Evolutionary conservation across 2,113 vertebrate genomes (phyloP).

Genomic region (Scomber japonicus): DNA sequence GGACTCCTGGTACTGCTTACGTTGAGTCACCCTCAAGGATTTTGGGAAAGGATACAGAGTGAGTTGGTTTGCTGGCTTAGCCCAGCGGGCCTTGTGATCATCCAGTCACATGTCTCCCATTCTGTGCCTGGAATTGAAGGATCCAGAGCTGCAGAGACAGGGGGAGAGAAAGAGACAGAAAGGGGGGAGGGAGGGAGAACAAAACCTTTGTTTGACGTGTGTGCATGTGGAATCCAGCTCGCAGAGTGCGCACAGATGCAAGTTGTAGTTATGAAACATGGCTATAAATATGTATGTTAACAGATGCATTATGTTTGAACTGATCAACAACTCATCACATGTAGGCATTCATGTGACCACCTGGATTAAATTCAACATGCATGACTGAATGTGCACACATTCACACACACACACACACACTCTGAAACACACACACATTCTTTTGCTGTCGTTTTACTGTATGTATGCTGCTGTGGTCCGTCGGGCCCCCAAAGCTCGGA

Average conservation of each 20-base stretch:
- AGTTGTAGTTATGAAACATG: slow-evolving; percentile 1
- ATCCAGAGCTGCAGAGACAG: slow-evolving; percentile 40
- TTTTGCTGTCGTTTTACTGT: slow-evolving; percentile 21
- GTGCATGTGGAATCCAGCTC: slow-evolving; percentile 16
- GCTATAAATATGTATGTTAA: slow-evolving; percentile 32
- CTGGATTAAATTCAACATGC: slow-evolving; percentile 56
- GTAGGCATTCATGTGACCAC: slow-evolving; percentile 55
- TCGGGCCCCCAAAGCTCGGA: slow-evolving; percentile 61
- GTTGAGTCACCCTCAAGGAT: slow-evolving; percentile 65
- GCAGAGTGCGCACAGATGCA: slow-evolving; percentile 7
- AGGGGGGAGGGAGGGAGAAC: slow-evolving; percentile 1
- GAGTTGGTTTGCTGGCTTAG: slow-evolving; percentile 45
- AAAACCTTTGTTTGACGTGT: slow-evolving; percentile 22
- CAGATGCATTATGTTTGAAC: slow-evolving; percentile 45
- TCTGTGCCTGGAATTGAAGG: slow-evolving; percentile 45
- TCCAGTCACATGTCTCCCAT: slow-evolving; percentile 76
- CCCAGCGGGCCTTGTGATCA: slow-evolving; percentile 68
- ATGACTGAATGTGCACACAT: slow-evolving; percentile 34
- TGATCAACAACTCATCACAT: slow-evolving; percentile 16
- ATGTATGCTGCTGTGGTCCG: slow-evolving; percentile 54
- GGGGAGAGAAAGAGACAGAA: background rate
- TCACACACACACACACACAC: slow-evolving; percentile 21
- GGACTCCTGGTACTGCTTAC: slow-evolving; percentile 47
- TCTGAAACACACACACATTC: slow-evolving; percentile 11
- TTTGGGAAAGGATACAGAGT: slow-evolving; percentile 43